Conservation (phyloP, 2,888 invertebrate species). For the Abrostola tripartita region DNA sequence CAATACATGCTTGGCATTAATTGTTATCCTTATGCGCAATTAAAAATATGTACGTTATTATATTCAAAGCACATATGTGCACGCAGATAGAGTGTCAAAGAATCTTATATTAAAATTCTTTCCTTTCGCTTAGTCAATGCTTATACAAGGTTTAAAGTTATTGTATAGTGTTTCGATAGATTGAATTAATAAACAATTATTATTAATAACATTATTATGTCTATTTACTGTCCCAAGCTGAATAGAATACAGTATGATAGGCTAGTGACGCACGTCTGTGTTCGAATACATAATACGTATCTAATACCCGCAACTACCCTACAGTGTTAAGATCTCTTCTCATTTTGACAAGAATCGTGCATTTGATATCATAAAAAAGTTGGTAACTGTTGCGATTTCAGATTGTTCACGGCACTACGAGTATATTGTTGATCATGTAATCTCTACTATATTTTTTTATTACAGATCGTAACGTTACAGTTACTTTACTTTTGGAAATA, state of each 20-base stretch:
- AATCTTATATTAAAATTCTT: not conserved
- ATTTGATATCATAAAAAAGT: too few species aligned
- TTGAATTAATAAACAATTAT: not conserved
- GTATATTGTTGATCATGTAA: not conserved
- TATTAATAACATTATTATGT: slow-evolving; percentile 3
- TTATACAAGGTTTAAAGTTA: not conserved
- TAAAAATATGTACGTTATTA: not conserved
- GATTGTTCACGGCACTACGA: too few species aligned
- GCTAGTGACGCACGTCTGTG: slow-evolving; percentile 20
- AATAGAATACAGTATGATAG: slow-evolving; percentile 31
- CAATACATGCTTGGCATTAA: not conserved
- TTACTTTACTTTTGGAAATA: not conserved
- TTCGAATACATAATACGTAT: slow-evolving; percentile 9
- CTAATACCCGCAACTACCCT: not conserved
- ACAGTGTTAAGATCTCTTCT: too few species aligned
- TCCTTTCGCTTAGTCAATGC: not conserved
- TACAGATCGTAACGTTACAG: not conserved
- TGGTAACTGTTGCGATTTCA: too few species aligned
- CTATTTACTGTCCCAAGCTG: slow-evolving; percentile 13
- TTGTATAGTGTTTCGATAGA: not conserved
- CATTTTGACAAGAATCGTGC: too few species aligned
- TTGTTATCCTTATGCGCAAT: not conserved
- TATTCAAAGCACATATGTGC: slow-evolving; percentile 1
- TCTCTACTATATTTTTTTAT: not conserved
- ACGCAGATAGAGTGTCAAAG: not conserved